These are phyloP conservation scores for Ochropleura leucogaster DNA, from an alignment of 2,888 invertebrate species.

Conservation along the genomic window DNA sequence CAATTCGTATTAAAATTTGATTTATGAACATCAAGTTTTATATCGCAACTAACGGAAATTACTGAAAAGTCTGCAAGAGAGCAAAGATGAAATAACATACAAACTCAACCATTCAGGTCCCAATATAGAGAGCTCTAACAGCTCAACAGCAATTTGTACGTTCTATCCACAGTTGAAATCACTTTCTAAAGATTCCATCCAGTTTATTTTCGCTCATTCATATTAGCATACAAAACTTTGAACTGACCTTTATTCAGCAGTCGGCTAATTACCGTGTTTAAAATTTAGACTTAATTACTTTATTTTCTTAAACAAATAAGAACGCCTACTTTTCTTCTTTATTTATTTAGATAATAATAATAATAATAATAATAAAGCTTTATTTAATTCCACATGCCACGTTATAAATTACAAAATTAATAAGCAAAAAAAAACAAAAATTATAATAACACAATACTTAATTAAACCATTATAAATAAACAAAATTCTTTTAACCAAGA, in stretches of 20 bases:
- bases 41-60: neutral
- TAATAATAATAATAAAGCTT: too few relatives aligned
- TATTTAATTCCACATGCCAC: too few relatives aligned
- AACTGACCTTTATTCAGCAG: neutral
- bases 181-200: slow-evolving; percentile 14
- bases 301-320: slow-evolving; percentile 11
- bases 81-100: neutral
- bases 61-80: neutral
- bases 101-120: neutral
- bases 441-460: too few relatives aligned
- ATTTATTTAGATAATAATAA: slow-evolving; percentile 6
- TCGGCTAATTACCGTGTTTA: neutral
- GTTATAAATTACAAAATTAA: too few relatives aligned
- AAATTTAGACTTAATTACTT: slow-evolving; percentile 7
- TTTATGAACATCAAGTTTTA: neutral
- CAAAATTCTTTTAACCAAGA: too few relatives aligned
- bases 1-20: too few relatives aligned
- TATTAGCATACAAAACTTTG: neutral
- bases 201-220: slow-evolving; percentile 20
- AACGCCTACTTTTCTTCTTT: neutral
- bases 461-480: too few relatives aligned
- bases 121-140: neutral
- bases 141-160: slow-evolving; percentile 6
- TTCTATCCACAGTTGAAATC: slow-evolving; percentile 12
- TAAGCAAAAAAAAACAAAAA: too few relatives aligned